Conservation (phyloP, 2,888 invertebrate species). For the Unio pictorum region DNA sequence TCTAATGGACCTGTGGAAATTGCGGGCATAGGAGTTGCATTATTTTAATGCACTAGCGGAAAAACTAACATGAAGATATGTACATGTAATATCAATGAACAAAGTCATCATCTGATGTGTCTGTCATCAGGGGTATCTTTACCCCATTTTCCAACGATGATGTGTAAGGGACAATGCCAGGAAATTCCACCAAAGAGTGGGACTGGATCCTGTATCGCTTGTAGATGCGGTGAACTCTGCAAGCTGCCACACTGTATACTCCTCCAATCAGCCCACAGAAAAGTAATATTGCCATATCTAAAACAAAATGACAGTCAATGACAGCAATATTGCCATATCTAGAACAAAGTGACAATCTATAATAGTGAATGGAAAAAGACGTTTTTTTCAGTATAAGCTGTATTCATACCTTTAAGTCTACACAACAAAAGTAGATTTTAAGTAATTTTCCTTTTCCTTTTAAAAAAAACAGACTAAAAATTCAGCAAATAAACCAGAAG, state of each 20-base stretch:
- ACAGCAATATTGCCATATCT: conserved; percentile 53
- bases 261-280: conserved; percentile 50
- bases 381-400: background rate
- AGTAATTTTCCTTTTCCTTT: too few relatives aligned
- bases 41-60: too few relatives aligned
- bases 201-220: conserved; percentile 6
- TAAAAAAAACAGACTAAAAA: too few relatives aligned
- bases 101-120: conserved; percentile 12
- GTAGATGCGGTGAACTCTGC: conserved; percentile 30
- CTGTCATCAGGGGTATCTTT: conserved; percentile 10
- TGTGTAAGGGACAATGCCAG: conserved; percentile 1
- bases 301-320: conserved; percentile 11
- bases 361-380: background rate
- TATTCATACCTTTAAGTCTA: too few relatives aligned
- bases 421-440: too few relatives aligned
- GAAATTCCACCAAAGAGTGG: background rate
- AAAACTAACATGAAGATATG: too few relatives aligned
- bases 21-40: too few relatives aligned
- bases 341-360: conserved; percentile 20
- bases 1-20: too few relatives aligned
- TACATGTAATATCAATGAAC: background rate
- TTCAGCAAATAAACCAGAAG: too few relatives aligned
- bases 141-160: conserved; percentile 5
- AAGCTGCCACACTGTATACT: conserved; percentile 54
- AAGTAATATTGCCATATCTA: conserved; percentile 54